Conservation (phyloP, 2,888 invertebrate genomes). For the Stenodema calcarata region DNA sequence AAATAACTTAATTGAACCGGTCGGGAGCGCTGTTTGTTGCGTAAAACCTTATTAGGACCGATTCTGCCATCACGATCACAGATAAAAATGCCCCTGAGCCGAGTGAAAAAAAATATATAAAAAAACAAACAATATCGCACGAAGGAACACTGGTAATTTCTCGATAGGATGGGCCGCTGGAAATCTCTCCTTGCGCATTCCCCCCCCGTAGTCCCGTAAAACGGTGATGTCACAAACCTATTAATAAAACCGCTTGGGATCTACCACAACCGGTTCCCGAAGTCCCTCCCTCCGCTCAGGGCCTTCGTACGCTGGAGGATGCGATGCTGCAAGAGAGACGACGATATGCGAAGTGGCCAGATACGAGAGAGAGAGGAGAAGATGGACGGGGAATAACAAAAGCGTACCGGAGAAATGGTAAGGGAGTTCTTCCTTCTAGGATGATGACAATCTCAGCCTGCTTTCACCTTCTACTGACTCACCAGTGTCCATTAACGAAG, state of each 20-base stretch:
- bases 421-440: neutral
- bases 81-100: neutral
- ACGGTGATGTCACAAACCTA: conserved; percentile 46
- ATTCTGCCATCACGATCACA: neutral
- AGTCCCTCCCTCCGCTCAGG: neutral
- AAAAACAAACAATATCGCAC: neutral
- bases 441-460: conserved; percentile 20
- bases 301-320: neutral
- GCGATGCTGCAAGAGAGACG: neutral
- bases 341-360: neutral
- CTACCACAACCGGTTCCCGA: conserved; percentile 33
- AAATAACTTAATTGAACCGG: conserved; percentile 23
- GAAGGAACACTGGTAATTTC: neutral
- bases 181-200: neutral
- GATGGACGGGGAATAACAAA: neutral
- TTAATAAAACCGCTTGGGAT: conserved; percentile 43
- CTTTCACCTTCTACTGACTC: conserved; percentile 27
- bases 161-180: neutral
- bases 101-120: neutral
- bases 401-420: neutral
- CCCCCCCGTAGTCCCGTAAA: neutral
- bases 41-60: neutral
- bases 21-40: neutral
- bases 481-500: conserved; percentile 6
- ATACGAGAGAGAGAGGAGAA: neutral